Base-by-base conservation (phyloP, 2,888 invertebrate species). In the Euplagia quadripunctaria region DNA sequence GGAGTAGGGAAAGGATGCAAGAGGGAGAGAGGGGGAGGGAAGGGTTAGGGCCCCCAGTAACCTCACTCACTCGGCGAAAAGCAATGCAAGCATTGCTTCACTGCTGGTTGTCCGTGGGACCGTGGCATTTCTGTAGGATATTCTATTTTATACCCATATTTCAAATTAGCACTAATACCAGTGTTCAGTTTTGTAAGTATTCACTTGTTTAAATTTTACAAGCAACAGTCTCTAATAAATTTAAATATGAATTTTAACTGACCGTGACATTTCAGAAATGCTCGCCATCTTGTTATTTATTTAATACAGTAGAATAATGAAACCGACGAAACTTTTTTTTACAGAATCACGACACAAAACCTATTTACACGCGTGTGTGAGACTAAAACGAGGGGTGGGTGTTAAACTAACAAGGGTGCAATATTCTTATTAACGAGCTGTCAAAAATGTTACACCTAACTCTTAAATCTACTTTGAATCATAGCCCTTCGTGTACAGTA, bases 371-470 rank as follows among this genome's bases (percentile, higher is more conserved):
- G 89, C 88, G 82, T 87, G 88, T 87, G 87, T 86, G 85, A 87
- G 88, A 90, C 91, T 91, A 90, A 85, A 88, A 71, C 71, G 79
- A 86, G 88, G 93, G 93, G 92, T 89, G 88, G 88, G 92, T 91
- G 92, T 90, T 88, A 91, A 92, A 93, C 92, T 92, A 94, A 94
- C 93, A 93, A 90, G 94, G 94, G 94, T 90, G 94, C 88, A 89
- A 89, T 84, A 87, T 89, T 90, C 91, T 94, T 94, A 95, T 94
- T 94, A 94, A 94, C 92, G 91, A 87, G 88, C 92, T 89, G 93
- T 93, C 94, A 92, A 90, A 94, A 90, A 86, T 87, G 87, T 90
- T 88, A 86, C 90, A 90, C 91, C 88, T 88, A 91, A 87, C 89
- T 90, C 92, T 88, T 87, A 91, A 92, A 93, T 93, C 91, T 90